Conservation (phyloP, 2,797 vertebrate genomes). For the Leptatherina wallacei region DNA sequence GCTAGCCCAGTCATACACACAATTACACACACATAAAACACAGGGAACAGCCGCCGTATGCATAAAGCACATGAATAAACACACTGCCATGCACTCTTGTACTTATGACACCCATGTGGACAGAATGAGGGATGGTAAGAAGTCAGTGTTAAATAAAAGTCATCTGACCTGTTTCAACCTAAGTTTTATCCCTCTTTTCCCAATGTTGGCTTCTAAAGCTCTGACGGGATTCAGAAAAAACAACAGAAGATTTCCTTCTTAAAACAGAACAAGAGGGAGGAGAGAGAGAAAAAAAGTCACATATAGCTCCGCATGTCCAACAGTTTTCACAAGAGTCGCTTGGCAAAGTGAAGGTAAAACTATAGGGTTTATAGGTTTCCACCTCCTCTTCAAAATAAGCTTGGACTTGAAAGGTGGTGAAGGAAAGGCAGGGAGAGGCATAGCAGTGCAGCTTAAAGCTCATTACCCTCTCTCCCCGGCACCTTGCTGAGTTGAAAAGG, state of each 20-base stretch:
- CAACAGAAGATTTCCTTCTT: constrained; percentile 67
- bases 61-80: constrained; percentile 72
- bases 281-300: constrained; percentile 33
- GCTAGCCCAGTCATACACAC: constrained; percentile 52
- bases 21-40: constrained; percentile 39
- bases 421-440: constrained; percentile 68
- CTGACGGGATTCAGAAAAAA: constrained; percentile 66
- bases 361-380: constrained; percentile 57
- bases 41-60: constrained; percentile 44
- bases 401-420: constrained; percentile 76
- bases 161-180: constrained; percentile 58
- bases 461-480: constrained; percentile 84
- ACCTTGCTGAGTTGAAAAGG: constrained; percentile 86
- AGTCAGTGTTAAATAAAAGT: constrained; percentile 58
- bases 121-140: constrained; percentile 67
- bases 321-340: constrained; percentile 53
- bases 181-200: constrained; percentile 63
- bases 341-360: constrained; percentile 59
- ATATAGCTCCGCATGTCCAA: constrained; percentile 43
- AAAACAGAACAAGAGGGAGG: constrained; percentile 60
- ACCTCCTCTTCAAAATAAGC: constrained; percentile 71
- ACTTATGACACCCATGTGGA: constrained; percentile 71
- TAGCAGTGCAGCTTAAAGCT: constrained; percentile 86
- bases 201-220: constrained; percentile 54
- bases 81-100: constrained; percentile 64